A percentile compares a stretch with the other conserved stretches of the same genome.
Evolutionary conservation across 2,113 vertebrate species (phyloP).

Genomic region (Psephotus haematonotus): DNA sequence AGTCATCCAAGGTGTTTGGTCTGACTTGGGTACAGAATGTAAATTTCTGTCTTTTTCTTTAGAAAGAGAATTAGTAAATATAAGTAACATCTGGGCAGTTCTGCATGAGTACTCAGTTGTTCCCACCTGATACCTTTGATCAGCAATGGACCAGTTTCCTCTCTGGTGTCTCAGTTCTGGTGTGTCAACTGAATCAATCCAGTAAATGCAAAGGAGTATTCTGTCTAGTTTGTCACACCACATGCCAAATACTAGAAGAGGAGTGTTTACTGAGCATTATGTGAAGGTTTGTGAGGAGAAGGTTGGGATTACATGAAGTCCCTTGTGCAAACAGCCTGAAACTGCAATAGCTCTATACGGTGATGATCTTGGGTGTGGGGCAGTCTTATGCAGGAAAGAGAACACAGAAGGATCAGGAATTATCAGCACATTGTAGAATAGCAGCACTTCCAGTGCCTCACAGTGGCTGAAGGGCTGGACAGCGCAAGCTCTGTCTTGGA

Average conservation of each 20-base stretch:
- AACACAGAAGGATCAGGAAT: background rate
- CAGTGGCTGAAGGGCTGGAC: background rate
- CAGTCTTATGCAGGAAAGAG: background rate
- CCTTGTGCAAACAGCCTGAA: background rate
- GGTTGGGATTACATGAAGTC: background rate
- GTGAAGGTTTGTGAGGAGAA: background rate
- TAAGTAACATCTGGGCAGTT: background rate
- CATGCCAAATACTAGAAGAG: background rate
- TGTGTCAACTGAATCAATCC: background rate
- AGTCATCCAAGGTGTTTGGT: background rate
- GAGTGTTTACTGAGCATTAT: background rate
- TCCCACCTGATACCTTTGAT: background rate
- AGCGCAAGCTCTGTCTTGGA: background rate
- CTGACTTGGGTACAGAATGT: background rate
- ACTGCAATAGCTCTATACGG: background rate
- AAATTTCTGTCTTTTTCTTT: background rate
- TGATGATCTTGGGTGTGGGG: fast-evolving
- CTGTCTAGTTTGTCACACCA: background rate
- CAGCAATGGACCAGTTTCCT: background rate
- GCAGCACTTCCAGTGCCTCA: background rate
- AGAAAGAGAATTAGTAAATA: background rate
- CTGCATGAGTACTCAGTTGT: background rate
- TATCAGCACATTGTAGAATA: background rate
- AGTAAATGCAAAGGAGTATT: background rate
- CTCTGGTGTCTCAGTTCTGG: background rate